Base-by-base conservation (phyloP, 2,888 invertebrate genomes). In the Mythimna impura region DNA sequence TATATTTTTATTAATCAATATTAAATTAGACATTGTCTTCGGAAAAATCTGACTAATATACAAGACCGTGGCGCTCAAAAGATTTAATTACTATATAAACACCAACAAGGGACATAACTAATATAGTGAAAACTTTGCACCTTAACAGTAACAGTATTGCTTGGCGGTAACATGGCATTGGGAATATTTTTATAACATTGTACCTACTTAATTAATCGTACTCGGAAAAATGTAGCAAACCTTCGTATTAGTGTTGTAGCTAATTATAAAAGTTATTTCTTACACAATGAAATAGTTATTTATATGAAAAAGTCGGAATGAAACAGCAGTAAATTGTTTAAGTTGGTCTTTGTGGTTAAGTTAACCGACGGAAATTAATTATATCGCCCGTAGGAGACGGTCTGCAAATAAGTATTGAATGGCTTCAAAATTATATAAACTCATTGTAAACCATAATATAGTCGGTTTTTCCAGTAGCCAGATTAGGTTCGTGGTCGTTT, bases 191-290 rank as follows among this genome's bases (percentile, higher is more conserved):
- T 61, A 54, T 22, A 22, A 58, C 57, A 54, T 47, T 55, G n/a
- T 52, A 22, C 14, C 25, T 30, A 55, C 12, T 30, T 30, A 55
- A 72, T 73, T 50, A 66, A 17, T 17, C 12, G 1, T 22, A 52
- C 80, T 66, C 36, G 43, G 34, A 67, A 55, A 58, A 80, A 73
- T 73, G 17, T 30, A 60, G 61, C 58, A 22, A 20, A 2, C 47
- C 55, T 66, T 63, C 36, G 54, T 12, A 52, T 73, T 50, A 22
- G 22, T 36, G 30, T 10, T 20, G 47, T 6, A n/a, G 50, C 22
- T 80, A 65, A 80, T 61, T 75, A 80, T 50, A 52, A n/a, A 65
- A 74, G 52, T 65, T 65, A 78, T 80, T 67, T 67, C 22, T 43
- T 17, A 25, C 6, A 80, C 25, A 52, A 67, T 2, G 8, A 60